These are phyloP conservation scores for Meganola albula DNA, from an alignment of 2,888 invertebrate species.

Conservation along the genomic window DNA sequence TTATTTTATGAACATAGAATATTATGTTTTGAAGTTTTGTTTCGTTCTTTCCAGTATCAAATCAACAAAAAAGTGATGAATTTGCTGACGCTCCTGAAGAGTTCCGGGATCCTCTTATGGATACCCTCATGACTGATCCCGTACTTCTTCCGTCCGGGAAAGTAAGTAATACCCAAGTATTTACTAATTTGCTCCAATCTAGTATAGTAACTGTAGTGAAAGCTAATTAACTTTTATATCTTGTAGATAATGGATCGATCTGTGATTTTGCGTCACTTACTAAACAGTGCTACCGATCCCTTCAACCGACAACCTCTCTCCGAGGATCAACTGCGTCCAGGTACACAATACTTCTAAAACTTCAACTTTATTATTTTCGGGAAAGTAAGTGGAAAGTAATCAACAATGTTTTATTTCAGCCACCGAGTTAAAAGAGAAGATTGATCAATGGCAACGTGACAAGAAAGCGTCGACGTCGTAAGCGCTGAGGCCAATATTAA, in stretches of 20 bases:
- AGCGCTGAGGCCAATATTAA: constrained; percentile 49
- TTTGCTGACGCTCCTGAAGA: constrained; percentile 97
- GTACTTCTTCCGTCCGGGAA: constrained; percentile 93
- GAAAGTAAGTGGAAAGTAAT: too few species aligned
- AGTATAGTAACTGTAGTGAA: background rate
- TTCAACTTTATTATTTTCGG: too few species aligned
- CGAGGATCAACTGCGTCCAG: constrained; percentile 94
- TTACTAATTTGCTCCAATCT: background rate
- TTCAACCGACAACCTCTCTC: constrained; percentile 97
- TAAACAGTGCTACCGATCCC: constrained; percentile 98
- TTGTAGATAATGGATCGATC: constrained; percentile 92
- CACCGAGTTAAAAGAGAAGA: constrained; percentile 89
- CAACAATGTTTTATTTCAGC: constrained; percentile 66
- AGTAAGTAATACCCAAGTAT: constrained; percentile 33
- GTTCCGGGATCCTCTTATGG: constrained; percentile 97
- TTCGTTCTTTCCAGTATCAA: constrained; percentile 80
- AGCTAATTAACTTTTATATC: constrained; percentile 1
- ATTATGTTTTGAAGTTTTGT: too few species aligned
- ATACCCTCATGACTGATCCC: constrained; percentile 97
- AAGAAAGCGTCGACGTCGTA: constrained; percentile 77
- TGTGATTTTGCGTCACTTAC: constrained; percentile 93
- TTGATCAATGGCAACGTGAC: constrained; percentile 91
- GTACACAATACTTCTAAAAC: too few species aligned
- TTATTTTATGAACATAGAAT: too few species aligned
- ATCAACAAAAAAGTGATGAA: constrained; percentile 93